Evolutionary conservation across 1,140 invertebrate species (phyloP), one percentile per base, ranked within the genome.

Genomic region (Batillaria attramentaria): DNA sequence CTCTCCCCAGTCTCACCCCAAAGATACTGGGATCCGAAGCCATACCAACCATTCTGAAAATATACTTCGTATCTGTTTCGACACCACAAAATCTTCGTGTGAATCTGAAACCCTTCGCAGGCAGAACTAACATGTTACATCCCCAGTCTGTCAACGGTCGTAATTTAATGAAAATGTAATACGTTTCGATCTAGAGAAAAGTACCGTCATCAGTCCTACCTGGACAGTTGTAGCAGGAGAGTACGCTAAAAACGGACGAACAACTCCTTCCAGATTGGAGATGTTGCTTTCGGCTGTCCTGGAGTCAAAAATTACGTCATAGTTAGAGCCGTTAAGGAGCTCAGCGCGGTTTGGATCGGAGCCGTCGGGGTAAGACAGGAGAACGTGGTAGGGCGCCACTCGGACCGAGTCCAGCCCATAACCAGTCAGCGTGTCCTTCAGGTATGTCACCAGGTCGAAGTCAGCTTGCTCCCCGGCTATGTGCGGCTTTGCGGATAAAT

Each of bases 401-500:
- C 72, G 77, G 16, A 81, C 82, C 13, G 77, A 73, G 57, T 84
- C 81, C 37, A 85, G 72, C 18, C 84, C 83, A 42, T 81, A 42
- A 1, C 79, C 68, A 10, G 76, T 72, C 86, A 89, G 90, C 42
- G 81, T 81, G 4, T 78, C 66, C 65, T 83, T 79, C 2, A 91
- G 50, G 37, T 87, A 54, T 33, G 84, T 72, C 1, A 87, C 89
- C 37, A 84, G 82, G 8, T 80, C 79, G 33, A 83, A 54, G 73
- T 88, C 88, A 4, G 66, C 82, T 18, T 77, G 18, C 13, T 86
- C 85, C 1, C 90, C 90, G 8, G 88, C 87, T 24, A 91, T 75
- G 72, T 90, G 89, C 0, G 90, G 89, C 13, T 79, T 66, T 24
- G 75, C 37, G 13, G 90, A 85, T 13, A 90, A 72, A 18, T 79